These are phyloP conservation scores for Dasysyrphus tricinctus DNA, from an alignment of 2,888 invertebrate genomes.

Conservation along the genomic window DNA sequence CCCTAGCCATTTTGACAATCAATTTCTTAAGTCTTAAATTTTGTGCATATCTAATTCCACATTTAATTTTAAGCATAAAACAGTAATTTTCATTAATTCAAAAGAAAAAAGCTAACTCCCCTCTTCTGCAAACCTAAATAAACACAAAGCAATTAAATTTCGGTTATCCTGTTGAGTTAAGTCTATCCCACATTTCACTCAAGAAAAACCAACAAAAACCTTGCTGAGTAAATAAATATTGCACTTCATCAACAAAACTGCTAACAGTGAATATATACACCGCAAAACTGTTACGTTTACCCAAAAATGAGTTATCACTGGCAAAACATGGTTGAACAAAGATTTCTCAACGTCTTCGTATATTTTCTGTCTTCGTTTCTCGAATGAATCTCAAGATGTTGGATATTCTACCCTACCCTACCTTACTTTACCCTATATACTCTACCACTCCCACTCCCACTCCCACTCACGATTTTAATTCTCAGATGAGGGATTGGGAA, in stretches of 20 bases:
- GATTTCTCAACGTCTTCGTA: slow-evolving; percentile 30
- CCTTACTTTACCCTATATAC: neutral
- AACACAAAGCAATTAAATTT: slow-evolving; percentile 39
- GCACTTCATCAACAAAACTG: slow-evolving; percentile 43
- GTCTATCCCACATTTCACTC: neutral
- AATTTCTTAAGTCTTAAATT: neutral
- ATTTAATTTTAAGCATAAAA: neutral
- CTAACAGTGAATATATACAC: slow-evolving; percentile 17
- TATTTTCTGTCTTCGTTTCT: slow-evolving; percentile 1
- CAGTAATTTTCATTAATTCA: neutral
- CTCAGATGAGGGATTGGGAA: slow-evolving; percentile 28
- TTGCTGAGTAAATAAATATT: slow-evolving; percentile 36
- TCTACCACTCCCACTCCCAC: neutral
- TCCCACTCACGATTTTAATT: neutral
- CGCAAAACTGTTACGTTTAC: slow-evolving; percentile 31
- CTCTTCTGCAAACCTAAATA: neutral
- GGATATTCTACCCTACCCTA: neutral
- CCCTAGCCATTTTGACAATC: neutral
- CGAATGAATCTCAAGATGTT: slow-evolving; percentile 4
- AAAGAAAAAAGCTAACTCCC: neutral
- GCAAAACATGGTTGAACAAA: slow-evolving; percentile 9
- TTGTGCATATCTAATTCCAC: neutral
- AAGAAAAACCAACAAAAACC: neutral
- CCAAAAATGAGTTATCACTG: slow-evolving; percentile 39
- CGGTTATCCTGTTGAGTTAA: slow-evolving; percentile 28